Evolutionary conservation across 2,888 invertebrate species (phyloP).

Genomic region (Cephonodes hylas): DNA sequence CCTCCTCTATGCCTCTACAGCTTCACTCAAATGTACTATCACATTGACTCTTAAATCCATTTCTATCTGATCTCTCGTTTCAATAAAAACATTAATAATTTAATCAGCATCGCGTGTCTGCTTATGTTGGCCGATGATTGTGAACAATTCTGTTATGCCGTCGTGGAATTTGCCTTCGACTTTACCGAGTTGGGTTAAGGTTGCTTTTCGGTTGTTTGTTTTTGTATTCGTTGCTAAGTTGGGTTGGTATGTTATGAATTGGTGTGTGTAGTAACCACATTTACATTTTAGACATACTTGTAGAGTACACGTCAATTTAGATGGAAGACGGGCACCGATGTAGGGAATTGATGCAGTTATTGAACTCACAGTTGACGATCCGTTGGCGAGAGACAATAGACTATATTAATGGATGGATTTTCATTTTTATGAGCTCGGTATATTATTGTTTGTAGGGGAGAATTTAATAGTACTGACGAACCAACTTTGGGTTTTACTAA

Average conservation of each 20-base stretch:
- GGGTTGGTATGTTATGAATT: constrained; percentile 48
- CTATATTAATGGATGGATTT: constrained; percentile 45
- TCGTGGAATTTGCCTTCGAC: constrained; percentile 29
- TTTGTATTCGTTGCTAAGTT: constrained; percentile 25
- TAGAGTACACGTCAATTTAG: constrained; percentile 79
- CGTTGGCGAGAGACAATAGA: constrained; percentile 54
- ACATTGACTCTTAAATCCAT: constrained; percentile 51
- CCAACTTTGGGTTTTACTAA: not conserved
- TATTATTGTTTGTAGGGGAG: constrained; percentile 1
- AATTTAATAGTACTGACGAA: not conserved
- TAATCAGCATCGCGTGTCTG: constrained; percentile 69
- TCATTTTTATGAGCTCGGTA: constrained; percentile 11
- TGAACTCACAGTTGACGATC: constrained; percentile 65
- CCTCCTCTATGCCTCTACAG: constrained; percentile 67
- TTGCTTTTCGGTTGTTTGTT: constrained; percentile 33
- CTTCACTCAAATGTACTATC: constrained; percentile 62
- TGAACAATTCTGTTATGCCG: constrained; percentile 41
- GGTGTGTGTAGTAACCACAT: constrained; percentile 73
- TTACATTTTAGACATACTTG: constrained; percentile 77
- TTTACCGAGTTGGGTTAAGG: constrained; percentile 42
- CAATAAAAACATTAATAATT: constrained; percentile 72
- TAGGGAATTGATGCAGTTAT: constrained; percentile 74
- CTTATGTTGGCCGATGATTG: constrained; percentile 56
- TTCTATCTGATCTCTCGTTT: constrained; percentile 57
- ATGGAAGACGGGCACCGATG: constrained; percentile 67